These are phyloP conservation scores for Lepus timidus DNA, from an alignment of 2,113 vertebrate genomes.

Conservation along the genomic window DNA sequence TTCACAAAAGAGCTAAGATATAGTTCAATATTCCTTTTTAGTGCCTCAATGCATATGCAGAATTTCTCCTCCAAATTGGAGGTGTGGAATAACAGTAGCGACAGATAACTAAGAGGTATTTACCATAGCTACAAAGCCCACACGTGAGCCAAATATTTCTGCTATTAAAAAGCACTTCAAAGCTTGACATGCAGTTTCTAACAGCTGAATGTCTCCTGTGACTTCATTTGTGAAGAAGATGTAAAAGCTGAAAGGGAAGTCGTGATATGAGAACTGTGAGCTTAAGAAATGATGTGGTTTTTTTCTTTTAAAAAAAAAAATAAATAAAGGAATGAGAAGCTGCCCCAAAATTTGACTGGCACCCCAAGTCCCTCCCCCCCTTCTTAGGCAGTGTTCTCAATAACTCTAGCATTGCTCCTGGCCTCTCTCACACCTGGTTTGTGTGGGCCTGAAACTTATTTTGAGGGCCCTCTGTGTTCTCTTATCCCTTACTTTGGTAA, in stretches of 20 bases:
- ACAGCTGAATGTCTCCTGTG: slow-evolving; percentile 78
- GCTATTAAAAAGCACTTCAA: slow-evolving; percentile 74
- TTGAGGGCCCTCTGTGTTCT: not conserved
- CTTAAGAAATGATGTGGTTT: slow-evolving; percentile 22
- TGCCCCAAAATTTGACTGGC: not conserved
- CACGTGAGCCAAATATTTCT: slow-evolving; percentile 77
- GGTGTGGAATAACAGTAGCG: slow-evolving; percentile 70
- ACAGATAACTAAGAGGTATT: slow-evolving; percentile 77
- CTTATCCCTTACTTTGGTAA: not conserved
- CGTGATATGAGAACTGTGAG: slow-evolving; percentile 39
- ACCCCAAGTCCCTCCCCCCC: not conserved
- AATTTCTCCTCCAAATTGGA: slow-evolving; percentile 78
- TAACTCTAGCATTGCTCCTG: not conserved
- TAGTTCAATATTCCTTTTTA: slow-evolving; percentile 82
- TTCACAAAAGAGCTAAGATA: slow-evolving; percentile 78
- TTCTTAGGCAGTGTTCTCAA: not conserved
- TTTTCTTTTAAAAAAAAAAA: too few species aligned
- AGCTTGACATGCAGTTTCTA: slow-evolving; percentile 79
- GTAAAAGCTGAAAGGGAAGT: slow-evolving; percentile 68
- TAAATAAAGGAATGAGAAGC: not conserved
- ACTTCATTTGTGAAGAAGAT: slow-evolving; percentile 75
- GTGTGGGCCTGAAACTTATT: not conserved
- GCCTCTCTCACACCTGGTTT: not conserved
- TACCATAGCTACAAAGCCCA: slow-evolving; percentile 78
- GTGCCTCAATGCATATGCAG: slow-evolving; percentile 65